These are phyloP conservation scores for Agrilus mali DNA, from an alignment of 2,888 invertebrate genomes.

Conservation along the genomic window DNA sequence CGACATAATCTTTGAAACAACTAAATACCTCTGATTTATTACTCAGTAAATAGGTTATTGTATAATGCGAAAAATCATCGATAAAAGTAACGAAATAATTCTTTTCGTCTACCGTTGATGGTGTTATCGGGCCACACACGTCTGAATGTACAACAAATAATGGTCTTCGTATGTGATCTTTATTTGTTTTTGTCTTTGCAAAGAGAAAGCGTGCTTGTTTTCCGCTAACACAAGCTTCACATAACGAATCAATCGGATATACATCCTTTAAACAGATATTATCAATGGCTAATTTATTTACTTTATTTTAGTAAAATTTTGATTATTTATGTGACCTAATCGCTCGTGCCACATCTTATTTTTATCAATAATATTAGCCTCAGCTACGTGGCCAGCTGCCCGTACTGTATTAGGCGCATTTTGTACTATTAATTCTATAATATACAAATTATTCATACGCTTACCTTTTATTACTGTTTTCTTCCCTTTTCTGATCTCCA, in stretches of 20 bases:
- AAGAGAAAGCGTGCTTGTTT: conserved; percentile 23
- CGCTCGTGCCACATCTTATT: conserved; percentile 9
- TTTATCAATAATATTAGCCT: conserved; percentile 5
- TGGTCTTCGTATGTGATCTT: conserved; percentile 14
- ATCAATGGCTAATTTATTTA: neutral
- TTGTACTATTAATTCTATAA: conserved; percentile 5
- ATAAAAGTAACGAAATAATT: conserved; percentile 17
- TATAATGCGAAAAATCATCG: conserved; percentile 25
- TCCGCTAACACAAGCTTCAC: conserved; percentile 24
- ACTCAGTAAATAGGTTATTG: conserved; percentile 19
- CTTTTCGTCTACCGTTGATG: conserved; percentile 20
- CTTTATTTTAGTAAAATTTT: conserved; percentile 2
- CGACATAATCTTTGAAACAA: conserved; percentile 10
- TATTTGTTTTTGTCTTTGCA: conserved; percentile 18
- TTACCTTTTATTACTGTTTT: conserved; percentile 1
- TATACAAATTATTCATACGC: conserved; percentile 1
- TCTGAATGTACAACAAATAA: conserved; percentile 23
- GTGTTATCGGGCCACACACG: conserved; percentile 24
- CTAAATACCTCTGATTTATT: conserved; percentile 3
- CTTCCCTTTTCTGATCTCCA: conserved; percentile 1
- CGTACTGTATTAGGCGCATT: neutral
- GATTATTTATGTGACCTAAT: conserved; percentile 8
- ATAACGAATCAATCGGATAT: conserved; percentile 7
- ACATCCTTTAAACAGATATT: conserved; percentile 12
- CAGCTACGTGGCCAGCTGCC: conserved; percentile 6